These are phyloP conservation scores for Bolinopsis microptera DNA, from an alignment of 37 sponge, comb jelly and placozoan species.

Conservation along the genomic window DNA sequence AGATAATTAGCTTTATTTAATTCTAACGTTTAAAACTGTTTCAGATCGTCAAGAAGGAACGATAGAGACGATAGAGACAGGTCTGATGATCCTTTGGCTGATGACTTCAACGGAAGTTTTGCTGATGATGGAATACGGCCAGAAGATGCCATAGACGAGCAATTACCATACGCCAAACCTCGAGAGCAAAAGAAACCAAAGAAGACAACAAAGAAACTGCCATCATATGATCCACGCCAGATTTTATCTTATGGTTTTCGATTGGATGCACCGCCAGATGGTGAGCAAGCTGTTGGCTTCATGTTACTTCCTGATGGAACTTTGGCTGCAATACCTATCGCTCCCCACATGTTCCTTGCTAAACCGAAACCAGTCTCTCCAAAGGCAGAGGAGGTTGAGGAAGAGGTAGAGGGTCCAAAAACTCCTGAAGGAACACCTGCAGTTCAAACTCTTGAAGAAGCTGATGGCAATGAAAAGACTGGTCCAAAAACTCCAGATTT, in stretches of 20 bases:
- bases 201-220: constrained; percentile 28
- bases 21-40: not conserved
- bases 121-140: constrained; percentile 38
- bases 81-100: not conserved
- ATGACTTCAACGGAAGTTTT: not conserved
- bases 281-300: constrained; percentile 59
- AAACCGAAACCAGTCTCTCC: not conserved
- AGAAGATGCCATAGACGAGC: constrained; percentile 62
- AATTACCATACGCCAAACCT: not conserved
- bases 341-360: constrained; percentile 48
- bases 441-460: not conserved
- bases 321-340: constrained; percentile 29
- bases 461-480: not conserved
- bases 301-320: constrained; percentile 63
- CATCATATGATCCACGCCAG: constrained; percentile 50
- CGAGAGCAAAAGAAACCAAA: not conserved
- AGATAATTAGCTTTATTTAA: too few relatives aligned
- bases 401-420: not conserved
- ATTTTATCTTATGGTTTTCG: constrained; percentile 58
- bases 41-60: constrained; percentile 19
- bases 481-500: constrained; percentile 43
- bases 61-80: not conserved
- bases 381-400: not conserved
- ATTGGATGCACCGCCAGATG: constrained; percentile 44
- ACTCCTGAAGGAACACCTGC: constrained; percentile 1